Percentiles rank a stretch among this genome's conserved stretches.
Evolutionary conservation across 1,140 invertebrate genomes (phyloP).

Genomic region (Drosophila burlai): DNA sequence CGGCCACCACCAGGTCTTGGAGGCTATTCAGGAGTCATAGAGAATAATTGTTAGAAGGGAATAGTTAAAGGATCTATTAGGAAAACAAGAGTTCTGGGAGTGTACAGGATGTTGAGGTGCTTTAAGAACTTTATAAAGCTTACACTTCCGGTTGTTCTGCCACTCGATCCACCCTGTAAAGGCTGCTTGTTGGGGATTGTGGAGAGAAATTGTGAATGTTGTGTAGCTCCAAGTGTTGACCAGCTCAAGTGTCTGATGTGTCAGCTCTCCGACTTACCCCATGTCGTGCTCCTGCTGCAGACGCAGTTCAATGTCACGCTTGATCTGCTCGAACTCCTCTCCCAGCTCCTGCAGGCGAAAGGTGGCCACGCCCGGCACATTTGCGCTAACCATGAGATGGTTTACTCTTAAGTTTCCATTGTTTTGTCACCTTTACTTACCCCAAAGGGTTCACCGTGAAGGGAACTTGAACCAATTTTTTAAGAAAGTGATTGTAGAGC

Average conservation of each 20-base stretch:
- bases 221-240: neutral
- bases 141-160: constrained; percentile 70
- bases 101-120: neutral
- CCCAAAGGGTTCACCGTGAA: constrained; percentile 87
- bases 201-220: neutral
- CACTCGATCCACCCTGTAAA: constrained; percentile 42
- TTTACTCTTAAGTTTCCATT: too few relatives aligned
- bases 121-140: constrained; percentile 16
- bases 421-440: constrained; percentile 41
- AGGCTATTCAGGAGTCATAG: constrained; percentile 22
- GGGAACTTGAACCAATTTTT: constrained; percentile 88
- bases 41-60: neutral
- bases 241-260: neutral
- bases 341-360: constrained; percentile 88
- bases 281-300: constrained; percentile 86
- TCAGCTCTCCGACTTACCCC: constrained; percentile 48
- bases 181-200: constrained; percentile 44
- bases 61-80: neutral
- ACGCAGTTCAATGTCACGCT: constrained; percentile 86
- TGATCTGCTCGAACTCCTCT: constrained; percentile 86
- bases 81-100: neutral
- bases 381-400: constrained; percentile 10
- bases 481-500: constrained; percentile 89
- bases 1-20: constrained; percentile 45
- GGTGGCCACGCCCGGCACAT: constrained; percentile 70